Base-by-base conservation (phyloP, 2,113 vertebrate species). In the Varanus komodoensis region DNA sequence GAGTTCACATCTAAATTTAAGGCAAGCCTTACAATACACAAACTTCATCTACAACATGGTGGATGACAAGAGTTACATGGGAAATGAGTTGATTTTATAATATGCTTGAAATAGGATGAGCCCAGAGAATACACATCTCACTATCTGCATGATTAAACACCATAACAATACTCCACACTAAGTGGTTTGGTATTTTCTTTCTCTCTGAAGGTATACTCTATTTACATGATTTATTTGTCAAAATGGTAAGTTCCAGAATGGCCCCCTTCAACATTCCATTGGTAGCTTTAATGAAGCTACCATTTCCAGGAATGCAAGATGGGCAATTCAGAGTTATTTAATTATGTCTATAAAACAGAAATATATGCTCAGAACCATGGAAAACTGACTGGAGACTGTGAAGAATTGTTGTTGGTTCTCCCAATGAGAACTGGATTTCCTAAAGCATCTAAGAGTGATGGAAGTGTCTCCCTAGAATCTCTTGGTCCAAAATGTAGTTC, bases 251-350 rank as follows among this genome's bases (percentile, higher is more conserved):
- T 27, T 27, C 34, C 34, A 87, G 52, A 34, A 90, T 61, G 38
- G 34, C 54, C 71, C 1, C 91, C 48, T 64, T 71, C 1, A 90
- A 19, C 64, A 87, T 4, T 64, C 19, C 12, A 44, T 87, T 92
- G 89, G 71, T 4, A 44, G 87, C n/a, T 90, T 89, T 50, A 71
- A 71, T 84, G 57, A 32, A 90, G 92, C 89, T 67, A n/a, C 71
- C 50, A 27, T 54, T 69, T 91, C 92, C 89, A 93, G 14, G 54
- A 64, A 23, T n/a, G 50, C 48, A 52, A 90, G 89, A 87, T 6
- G 57, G 87, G 73, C 79, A 68, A 73, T 27, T 89, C 68, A 85
- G 71, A 1, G 83, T 14, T 4, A 82, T 32, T 88, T 90, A 86
- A 54, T 34, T 0, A 0, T n/a, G 67, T 77, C 79, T 88, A 78